These are phyloP conservation scores for Parnassius orleans DNA, from an alignment of 2,888 invertebrate genomes.

Conservation along the genomic window DNA sequence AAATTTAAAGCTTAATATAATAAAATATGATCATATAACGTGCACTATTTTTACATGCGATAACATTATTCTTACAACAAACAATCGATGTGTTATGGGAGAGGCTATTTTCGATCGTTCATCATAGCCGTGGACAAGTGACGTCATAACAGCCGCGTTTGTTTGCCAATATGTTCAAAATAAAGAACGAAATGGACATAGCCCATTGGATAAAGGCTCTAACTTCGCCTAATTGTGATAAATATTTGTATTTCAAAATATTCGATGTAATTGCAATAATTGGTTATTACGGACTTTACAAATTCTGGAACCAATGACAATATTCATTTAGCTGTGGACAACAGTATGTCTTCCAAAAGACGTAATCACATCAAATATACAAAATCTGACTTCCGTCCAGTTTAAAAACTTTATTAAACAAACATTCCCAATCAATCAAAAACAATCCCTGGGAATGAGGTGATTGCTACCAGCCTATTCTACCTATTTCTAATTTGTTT, in stretches of 20 bases:
- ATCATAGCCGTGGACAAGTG: conserved; percentile 20
- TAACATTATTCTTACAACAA: conserved; percentile 1
- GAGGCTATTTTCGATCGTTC: conserved; percentile 14
- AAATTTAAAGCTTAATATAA: conserved; percentile 1
- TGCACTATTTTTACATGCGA: conserved; percentile 4
- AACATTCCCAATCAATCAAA: too few relatives aligned
- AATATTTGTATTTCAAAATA: conserved; percentile 17
- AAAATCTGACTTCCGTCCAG: too few relatives aligned
- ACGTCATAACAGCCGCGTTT: conserved; percentile 17
- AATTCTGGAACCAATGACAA: too few relatives aligned
- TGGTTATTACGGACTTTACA: too few relatives aligned
- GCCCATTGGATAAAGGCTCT: conserved; percentile 16
- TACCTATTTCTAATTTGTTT: too few relatives aligned
- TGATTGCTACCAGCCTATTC: too few relatives aligned
- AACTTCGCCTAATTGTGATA: conserved; percentile 9
- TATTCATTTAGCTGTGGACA: too few relatives aligned
- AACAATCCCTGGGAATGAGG: too few relatives aligned
- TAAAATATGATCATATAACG: background rate
- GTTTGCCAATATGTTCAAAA: conserved; percentile 22
- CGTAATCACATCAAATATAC: too few relatives aligned
- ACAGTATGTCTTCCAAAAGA: too few relatives aligned
- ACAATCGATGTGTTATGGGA: conserved; percentile 4
- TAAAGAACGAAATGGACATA: conserved; percentile 19
- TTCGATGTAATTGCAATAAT: too few relatives aligned
- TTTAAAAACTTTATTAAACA: too few relatives aligned